These are phyloP conservation scores for Drosophila subsilvestris DNA, from an alignment of 2,888 invertebrate species.

Conservation along the genomic window DNA sequence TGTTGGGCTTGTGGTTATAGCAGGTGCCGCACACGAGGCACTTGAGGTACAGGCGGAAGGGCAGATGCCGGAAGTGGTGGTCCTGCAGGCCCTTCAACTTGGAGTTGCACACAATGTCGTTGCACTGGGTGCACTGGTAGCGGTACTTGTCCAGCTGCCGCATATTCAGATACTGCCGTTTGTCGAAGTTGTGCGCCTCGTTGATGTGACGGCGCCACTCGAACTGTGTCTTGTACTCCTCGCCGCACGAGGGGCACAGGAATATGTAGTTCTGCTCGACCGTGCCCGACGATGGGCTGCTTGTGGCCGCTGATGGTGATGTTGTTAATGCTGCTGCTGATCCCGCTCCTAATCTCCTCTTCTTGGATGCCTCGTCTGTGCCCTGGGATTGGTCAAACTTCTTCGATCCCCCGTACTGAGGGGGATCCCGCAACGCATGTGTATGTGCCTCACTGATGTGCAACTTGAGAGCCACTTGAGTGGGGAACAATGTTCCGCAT, in stretches of 20 bases:
- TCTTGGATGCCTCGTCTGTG: constrained; percentile 17
- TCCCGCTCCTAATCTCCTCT: not conserved
- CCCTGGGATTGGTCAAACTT: constrained; percentile 44
- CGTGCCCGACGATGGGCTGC: constrained; percentile 32
- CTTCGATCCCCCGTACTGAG: constrained; percentile 21
- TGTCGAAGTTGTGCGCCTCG: constrained; percentile 78
- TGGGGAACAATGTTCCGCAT: constrained; percentile 70
- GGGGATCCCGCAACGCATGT: not conserved
- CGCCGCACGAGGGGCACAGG: constrained; percentile 78
- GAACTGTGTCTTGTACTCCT: constrained; percentile 74
- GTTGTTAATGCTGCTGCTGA: not conserved
- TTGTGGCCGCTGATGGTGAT: not conserved
- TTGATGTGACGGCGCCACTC: constrained; percentile 82
- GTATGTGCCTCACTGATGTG: constrained; percentile 64
- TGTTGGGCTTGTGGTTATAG: constrained; percentile 81
- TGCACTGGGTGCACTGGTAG: constrained; percentile 77
- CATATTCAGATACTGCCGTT: constrained; percentile 76
- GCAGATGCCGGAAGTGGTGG: constrained; percentile 80
- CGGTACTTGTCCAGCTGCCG: constrained; percentile 78
- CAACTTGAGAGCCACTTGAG: constrained; percentile 61
- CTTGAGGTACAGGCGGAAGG: constrained; percentile 77
- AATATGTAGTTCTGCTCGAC: constrained; percentile 77
- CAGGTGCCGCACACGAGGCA: constrained; percentile 80
- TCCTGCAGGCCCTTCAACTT: constrained; percentile 81
- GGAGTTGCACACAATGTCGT: constrained; percentile 76